A percentile compares a stretch with the other conserved stretches of the same genome.
Evolutionary conservation across 2,888 invertebrate genomes (phyloP).

Genomic region (Leucoptera coffeella): DNA sequence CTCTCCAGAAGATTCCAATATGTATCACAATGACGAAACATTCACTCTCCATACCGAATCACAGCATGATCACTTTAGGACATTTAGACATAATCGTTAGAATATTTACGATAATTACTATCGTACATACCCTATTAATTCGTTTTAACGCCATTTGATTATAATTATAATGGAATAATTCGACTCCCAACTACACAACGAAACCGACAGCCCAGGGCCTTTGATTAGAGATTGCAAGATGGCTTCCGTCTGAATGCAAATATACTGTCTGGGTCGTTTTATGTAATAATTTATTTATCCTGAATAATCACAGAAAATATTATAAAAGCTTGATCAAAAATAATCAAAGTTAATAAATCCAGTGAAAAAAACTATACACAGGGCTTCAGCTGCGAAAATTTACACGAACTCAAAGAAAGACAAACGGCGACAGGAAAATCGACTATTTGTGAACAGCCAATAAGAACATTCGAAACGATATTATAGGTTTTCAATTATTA

Average conservation of each 20-base stretch:
- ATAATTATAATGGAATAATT: constrained; percentile 65
- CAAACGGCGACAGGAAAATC: constrained; percentile 51
- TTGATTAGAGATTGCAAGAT: constrained; percentile 84
- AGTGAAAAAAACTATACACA: constrained; percentile 31
- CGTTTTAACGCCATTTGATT: constrained; percentile 92
- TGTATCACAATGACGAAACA: constrained; percentile 62
- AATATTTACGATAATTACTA: constrained; percentile 18
- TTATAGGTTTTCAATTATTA: no score
- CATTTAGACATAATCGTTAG: constrained; percentile 13
- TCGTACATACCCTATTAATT: constrained; percentile 87
- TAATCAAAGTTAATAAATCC: constrained; percentile 43
- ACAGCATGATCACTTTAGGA: constrained; percentile 34
- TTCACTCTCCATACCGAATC: constrained; percentile 46
- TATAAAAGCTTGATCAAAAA: constrained; percentile 31
- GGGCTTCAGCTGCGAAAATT: constrained; percentile 34
- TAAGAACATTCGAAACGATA: no score
- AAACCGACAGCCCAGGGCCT: constrained; percentile 79
- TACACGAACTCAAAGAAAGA: constrained; percentile 36
- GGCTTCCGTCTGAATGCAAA: constrained; percentile 76
- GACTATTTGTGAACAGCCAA: constrained; percentile 28
- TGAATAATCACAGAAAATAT: constrained; percentile 21
- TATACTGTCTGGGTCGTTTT: constrained; percentile 65
- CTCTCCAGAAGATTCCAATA: constrained; percentile 56
- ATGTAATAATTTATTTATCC: constrained; percentile 28
- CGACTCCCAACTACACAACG: constrained; percentile 76